These are phyloP conservation scores for Idris sp. DNA, from an alignment of 1,140 invertebrate genomes.

Conservation along the genomic window DNA sequence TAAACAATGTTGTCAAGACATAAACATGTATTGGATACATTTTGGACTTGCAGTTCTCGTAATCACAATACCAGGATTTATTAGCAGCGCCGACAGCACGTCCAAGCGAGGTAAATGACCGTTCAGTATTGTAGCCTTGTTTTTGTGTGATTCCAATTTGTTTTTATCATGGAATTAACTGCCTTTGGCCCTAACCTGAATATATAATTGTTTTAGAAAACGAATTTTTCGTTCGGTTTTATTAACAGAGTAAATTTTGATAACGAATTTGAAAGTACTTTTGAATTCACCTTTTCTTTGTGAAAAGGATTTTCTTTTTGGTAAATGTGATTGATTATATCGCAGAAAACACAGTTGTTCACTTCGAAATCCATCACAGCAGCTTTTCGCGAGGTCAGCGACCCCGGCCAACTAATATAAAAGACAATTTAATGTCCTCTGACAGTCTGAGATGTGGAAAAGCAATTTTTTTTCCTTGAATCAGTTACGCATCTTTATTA, in stretches of 20 bases:
- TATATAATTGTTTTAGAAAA: too few relatives aligned
- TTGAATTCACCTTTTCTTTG: too few relatives aligned
- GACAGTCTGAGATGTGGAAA: too few relatives aligned
- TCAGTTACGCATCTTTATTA: conserved; percentile 22
- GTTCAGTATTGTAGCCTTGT: background rate
- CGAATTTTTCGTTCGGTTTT: too few relatives aligned
- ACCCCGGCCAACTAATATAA: too few relatives aligned
- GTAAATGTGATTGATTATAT: too few relatives aligned
- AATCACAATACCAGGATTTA: conserved; percentile 77
- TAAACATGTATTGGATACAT: conserved; percentile 79
- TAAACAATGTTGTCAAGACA: conserved; percentile 79
- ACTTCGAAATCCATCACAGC: background rate
- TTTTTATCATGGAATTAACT: too few relatives aligned
- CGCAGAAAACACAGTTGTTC: too few relatives aligned
- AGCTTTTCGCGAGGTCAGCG: background rate
- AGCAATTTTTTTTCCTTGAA: conserved; percentile 15
- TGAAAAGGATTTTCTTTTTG: too few relatives aligned
- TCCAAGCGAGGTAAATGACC: conserved; percentile 75
- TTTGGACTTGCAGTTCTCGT: conserved; percentile 78
- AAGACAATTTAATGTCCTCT: conserved; percentile 3
- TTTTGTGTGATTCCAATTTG: background rate
- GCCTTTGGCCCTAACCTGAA: too few relatives aligned
- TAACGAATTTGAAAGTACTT: too few relatives aligned
- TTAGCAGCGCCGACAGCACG: conserved; percentile 75
- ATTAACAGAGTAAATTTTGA: too few relatives aligned